Evolutionary conservation across 2,113 vertebrate genomes (phyloP), one percentile per base, ranked within the genome.

Genomic region (Lepus americanus): DNA sequence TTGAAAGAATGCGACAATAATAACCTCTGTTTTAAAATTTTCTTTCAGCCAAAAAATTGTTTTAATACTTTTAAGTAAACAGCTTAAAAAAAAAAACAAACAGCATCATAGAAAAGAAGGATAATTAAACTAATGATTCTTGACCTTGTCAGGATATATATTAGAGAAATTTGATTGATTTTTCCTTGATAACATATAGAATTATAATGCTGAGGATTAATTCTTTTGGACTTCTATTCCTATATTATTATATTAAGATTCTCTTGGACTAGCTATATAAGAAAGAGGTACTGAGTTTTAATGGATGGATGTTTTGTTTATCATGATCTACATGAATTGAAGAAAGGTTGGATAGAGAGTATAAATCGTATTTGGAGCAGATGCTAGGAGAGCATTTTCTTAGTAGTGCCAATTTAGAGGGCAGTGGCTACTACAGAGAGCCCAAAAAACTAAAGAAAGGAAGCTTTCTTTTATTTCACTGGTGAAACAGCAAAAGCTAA

Each of bases 1-100:
- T 93, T 92, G 91, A 96, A 94, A 90, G 79, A 97, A 92, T 92
- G 67, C 25, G 92, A 81, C 14, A 88, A 61, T 88, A 94, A 89
- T 87, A 92, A 63, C 64, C 36, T 90, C 49, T 87, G 55, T 33
- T 72, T 95, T 94, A 61, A 44, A 59, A 73, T 83, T 85, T 85
- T 87, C 67, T 91, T 97, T 78, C 27, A 86, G 84, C 81, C 77
- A 49, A 78, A 92, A 79, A 87, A 89, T 89, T 77, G 44, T 89
- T 89, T 96, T 92, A 96, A 84, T 78, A 80, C 25, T 95, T 94
- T 11, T 64, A 85, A 95, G 72, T 85, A 84, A 87, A 95, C 87
- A 39, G 11, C 64, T 85, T 66, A 74, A 90, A 82, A 55, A 4
- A 84, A 89, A 84, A 89, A 64, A 44, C 19, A 25, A 92, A 66